phyloP scores from a whole-genome alignment of 2,113 vertebrate species.

The Lampris megalopsis region DNA sequence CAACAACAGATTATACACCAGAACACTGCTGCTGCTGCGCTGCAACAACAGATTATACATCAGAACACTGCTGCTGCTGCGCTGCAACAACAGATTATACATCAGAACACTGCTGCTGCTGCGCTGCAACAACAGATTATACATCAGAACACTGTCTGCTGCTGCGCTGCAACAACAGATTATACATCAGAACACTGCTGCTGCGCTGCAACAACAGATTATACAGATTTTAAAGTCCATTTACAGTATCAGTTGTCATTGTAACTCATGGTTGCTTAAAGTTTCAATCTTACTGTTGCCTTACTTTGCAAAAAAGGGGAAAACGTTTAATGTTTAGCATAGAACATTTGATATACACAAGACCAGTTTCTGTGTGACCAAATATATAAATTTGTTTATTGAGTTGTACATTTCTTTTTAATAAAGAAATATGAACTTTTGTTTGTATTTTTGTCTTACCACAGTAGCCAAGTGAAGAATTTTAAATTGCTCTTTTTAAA shows the following conservation, averaged over 20 bases:
- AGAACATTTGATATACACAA: slow-evolving; percentile 31
- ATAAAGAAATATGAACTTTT: slow-evolving; percentile 44
- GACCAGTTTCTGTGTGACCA: slow-evolving; percentile 51
- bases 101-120: background rate
- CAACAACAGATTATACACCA: background rate
- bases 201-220: background rate
- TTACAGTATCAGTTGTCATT: slow-evolving; percentile 2
- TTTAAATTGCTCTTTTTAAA: background rate
- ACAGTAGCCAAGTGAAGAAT: background rate
- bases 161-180: background rate
- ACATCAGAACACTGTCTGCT: background rate
- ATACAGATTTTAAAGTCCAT: slow-evolving; percentile 2
- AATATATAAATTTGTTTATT: slow-evolving; percentile 44
- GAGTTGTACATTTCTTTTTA: slow-evolving; percentile 52
- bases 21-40: background rate
- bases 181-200: background rate
- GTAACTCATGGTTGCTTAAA: slow-evolving; percentile 29
- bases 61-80: background rate
- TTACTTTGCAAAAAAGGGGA: slow-evolving; percentile 53
- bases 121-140: no score
- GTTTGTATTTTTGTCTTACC: background rate
- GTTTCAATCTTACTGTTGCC: slow-evolving; percentile 62
- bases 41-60: background rate
- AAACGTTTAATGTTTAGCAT: slow-evolving; percentile 51
- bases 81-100: no score